Base-by-base conservation (phyloP, 2,797 vertebrate species). In the Holocentrus rufus region DNA sequence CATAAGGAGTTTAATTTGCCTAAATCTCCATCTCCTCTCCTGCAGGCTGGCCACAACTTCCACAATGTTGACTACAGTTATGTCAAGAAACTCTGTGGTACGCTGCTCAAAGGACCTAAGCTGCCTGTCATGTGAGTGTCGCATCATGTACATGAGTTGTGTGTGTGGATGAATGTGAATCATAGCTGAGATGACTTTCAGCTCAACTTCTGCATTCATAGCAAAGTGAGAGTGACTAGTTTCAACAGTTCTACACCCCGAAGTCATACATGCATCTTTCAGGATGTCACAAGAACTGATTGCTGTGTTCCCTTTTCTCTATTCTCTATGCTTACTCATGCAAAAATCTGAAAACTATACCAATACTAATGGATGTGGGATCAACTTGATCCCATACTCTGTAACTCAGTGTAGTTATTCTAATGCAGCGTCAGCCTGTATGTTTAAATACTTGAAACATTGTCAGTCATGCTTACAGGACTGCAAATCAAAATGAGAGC, bases 41-140 rank as follows among this genome's bases (percentile, higher is more conserved):
- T 60, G 25, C 74, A 97, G 98, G 97, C 98, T 34, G 96, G 95
- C 50, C 96, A 95, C 82, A 98, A 99, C 83, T 99, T 99, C 85
- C 80, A 14, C 52, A 92, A 95, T 3, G 88, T 89, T 0, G 96
- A 98, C 79, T 88, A 93, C 85, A 94, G 94, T 90, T 97, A 98
- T 0, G 83, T 98, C 72, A 94, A 92, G 91, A 94, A 72, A 56
- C 92, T 99, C 68, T 99, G 98, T 0, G 97, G 98, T 6, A 94
- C 98, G 0, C 71, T 94, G 74, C 88, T 98, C 47, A 95, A 95
- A 0, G 97, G 96, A 55, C 95, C 95, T 10, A 95, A 93, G 85
- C 95, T 96, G 13, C 96, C 95, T 0, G n/a, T 93, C 85, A 95
- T 96, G 98, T 98, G 87, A 95, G 96, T 92, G 36, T 71, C 27